phyloP scores from a whole-genome alignment of 1,140 invertebrate species.

The Nilaparvata lugens region DNA sequence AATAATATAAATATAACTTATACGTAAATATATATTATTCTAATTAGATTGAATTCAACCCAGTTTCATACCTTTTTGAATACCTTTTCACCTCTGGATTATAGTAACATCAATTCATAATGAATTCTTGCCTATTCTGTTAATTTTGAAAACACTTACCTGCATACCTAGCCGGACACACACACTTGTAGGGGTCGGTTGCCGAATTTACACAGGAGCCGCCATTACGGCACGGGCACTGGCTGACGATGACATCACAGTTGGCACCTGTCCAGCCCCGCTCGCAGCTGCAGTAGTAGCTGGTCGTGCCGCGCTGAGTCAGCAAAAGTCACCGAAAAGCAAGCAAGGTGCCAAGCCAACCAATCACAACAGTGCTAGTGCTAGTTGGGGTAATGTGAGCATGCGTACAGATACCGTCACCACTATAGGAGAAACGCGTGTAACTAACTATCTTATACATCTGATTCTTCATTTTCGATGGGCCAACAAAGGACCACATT shows the following conservation, averaged over 20 bases:
- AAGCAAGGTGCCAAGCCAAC: not conserved
- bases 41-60: too few species aligned
- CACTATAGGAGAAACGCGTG: too few species aligned
- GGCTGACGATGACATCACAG: conserved; percentile 60
- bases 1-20: too few species aligned
- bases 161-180: conserved; percentile 58
- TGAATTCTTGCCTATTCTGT: too few species aligned
- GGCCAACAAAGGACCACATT: too few species aligned
- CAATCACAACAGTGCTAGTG: not conserved
- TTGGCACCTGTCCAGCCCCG: conserved; percentile 49
- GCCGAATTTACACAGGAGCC: conserved; percentile 69
- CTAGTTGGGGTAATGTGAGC: not conserved
- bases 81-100: too few species aligned
- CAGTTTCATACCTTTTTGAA: too few species aligned
- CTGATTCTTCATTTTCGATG: too few species aligned
- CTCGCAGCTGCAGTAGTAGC: conserved; percentile 2
- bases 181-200: conserved; percentile 69
- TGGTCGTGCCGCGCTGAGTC: not conserved
- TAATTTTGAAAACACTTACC: conserved; percentile 41
- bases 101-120: too few species aligned
- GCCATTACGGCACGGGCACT: conserved; percentile 77
- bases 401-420: too few species aligned
- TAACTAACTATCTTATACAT: too few species aligned
- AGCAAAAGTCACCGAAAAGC: not conserved
- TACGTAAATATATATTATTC: too few species aligned